These are phyloP conservation scores for Willowsia nigromaculata DNA, from an alignment of 2,888 invertebrate genomes.

Conservation along the genomic window DNA sequence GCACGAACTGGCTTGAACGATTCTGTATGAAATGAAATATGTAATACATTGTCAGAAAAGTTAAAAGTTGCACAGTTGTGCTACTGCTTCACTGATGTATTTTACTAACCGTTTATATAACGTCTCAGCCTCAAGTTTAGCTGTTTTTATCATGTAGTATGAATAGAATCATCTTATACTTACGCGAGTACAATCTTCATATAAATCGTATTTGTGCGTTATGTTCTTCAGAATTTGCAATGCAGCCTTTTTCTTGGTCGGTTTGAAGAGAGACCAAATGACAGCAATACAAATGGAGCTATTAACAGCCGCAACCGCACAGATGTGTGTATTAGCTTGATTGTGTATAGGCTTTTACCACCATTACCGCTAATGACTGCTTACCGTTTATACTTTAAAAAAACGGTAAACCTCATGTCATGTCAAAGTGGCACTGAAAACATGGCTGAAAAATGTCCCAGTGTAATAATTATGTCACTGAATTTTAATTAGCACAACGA, in stretches of 20 bases:
- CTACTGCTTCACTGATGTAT: neutral
- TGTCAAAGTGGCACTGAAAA: neutral
- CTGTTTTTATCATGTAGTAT: too few relatives aligned
- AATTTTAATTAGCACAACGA: too few relatives aligned
- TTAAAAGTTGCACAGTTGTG: neutral
- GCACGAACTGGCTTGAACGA: slow-evolving; percentile 35
- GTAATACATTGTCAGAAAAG: neutral
- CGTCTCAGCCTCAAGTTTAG: neutral
- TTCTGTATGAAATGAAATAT: slow-evolving; percentile 14
- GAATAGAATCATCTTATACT: too few relatives aligned
- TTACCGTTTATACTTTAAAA: slow-evolving; percentile 4
- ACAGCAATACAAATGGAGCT: slow-evolving; percentile 38
- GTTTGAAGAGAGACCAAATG: slow-evolving; percentile 22
- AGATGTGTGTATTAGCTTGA: slow-evolving; percentile 34
- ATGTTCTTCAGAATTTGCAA: too few relatives aligned
- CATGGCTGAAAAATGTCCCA: neutral
- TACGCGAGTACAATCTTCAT: too few relatives aligned
- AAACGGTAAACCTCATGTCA: slow-evolving; percentile 3
- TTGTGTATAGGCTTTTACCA: slow-evolving; percentile 25
- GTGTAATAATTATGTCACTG: too few relatives aligned
- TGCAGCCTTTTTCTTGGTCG: neutral
- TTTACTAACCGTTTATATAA: too few relatives aligned
- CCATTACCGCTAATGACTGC: slow-evolving; percentile 29
- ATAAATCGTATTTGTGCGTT: too few relatives aligned
- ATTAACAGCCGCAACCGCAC: slow-evolving; percentile 35